A percentile compares a stretch with the other conserved stretches of the same genome.
phyloP scores from a whole-genome alignment of 2,797 vertebrate genomes.

The Neoniphon sammara region DNA sequence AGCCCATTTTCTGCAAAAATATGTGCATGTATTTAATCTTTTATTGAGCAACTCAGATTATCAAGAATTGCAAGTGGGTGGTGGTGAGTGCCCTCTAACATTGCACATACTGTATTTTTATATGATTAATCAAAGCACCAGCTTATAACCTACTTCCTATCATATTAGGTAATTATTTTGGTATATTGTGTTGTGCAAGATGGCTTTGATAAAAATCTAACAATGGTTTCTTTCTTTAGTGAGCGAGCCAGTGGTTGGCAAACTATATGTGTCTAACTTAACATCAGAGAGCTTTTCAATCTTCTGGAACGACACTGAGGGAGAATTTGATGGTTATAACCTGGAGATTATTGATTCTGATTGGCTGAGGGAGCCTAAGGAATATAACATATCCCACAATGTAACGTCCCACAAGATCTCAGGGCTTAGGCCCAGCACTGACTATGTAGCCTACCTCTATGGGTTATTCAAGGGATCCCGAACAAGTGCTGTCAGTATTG shows the following conservation, averaged over 20 bases:
- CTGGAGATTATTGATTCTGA: constrained; percentile 97
- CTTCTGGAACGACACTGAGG: constrained; percentile 87
- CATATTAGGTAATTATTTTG: not conserved
- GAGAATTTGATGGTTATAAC: constrained; percentile 88
- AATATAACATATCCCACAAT: constrained; percentile 87
- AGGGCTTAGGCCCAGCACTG: constrained; percentile 91
- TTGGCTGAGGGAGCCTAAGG: constrained; percentile 89
- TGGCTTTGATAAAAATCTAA: constrained; percentile 64
- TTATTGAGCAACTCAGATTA: constrained; percentile 44
- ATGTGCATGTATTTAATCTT: constrained; percentile 56
- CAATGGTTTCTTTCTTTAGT: constrained; percentile 85
- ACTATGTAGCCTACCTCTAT: constrained; percentile 95
- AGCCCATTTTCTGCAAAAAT: not conserved
- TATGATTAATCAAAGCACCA: constrained; percentile 20
- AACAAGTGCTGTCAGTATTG: constrained; percentile 87
- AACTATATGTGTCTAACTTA: constrained; percentile 87
- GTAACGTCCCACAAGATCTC: constrained; percentile 84
- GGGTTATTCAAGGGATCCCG: constrained; percentile 85
- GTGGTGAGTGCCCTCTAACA: constrained; percentile 51
- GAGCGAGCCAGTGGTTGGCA: constrained; percentile 85
- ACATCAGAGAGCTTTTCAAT: constrained; percentile 92
- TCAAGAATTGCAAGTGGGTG: constrained; percentile 50
- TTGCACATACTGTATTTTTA: not conserved
- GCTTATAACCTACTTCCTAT: not conserved
- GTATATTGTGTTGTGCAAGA: constrained; percentile 27